Percentiles rank a stretch among this genome's conserved stretches.
Evolutionary conservation across 2,888 invertebrate species (phyloP).

Genomic region (Cheilosia vernalis): DNA sequence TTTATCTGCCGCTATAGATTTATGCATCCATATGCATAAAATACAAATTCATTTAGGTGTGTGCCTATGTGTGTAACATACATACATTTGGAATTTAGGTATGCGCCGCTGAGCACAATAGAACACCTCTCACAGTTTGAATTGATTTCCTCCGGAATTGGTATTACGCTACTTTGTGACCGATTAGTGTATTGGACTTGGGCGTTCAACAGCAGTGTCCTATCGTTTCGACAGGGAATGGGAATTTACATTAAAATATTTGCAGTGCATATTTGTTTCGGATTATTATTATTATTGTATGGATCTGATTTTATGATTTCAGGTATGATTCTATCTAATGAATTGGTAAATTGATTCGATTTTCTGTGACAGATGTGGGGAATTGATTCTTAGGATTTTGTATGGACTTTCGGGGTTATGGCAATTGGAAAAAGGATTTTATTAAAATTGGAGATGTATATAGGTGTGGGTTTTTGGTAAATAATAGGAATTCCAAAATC

Average conservation of each 20-base stretch:
- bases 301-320: constrained; percentile 50
- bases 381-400: constrained; percentile 10
- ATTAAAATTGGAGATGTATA: background rate
- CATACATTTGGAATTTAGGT: background rate
- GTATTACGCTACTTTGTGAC: constrained; percentile 55
- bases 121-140: constrained; percentile 1
- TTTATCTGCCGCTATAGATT: constrained; percentile 27
- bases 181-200: constrained; percentile 48
- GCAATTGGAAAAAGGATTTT: background rate
- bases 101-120: background rate
- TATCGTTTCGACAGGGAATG: background rate
- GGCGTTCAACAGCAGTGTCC: background rate
- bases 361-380: constrained; percentile 21
- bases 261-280: constrained; percentile 35
- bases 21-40: background rate
- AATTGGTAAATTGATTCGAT: constrained; percentile 55
- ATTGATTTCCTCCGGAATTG: constrained; percentile 37
- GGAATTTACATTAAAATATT: constrained; percentile 56
- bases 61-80: background rate
- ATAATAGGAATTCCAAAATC: too few species aligned
- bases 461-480: background rate
- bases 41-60: background rate
- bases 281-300: constrained; percentile 42
- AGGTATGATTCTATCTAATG: constrained; percentile 41
- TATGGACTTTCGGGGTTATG: constrained; percentile 9